Evolutionary conservation across 2,797 vertebrate genomes (phyloP).

Genomic region (Acrossocheilus fasciatus): DNA sequence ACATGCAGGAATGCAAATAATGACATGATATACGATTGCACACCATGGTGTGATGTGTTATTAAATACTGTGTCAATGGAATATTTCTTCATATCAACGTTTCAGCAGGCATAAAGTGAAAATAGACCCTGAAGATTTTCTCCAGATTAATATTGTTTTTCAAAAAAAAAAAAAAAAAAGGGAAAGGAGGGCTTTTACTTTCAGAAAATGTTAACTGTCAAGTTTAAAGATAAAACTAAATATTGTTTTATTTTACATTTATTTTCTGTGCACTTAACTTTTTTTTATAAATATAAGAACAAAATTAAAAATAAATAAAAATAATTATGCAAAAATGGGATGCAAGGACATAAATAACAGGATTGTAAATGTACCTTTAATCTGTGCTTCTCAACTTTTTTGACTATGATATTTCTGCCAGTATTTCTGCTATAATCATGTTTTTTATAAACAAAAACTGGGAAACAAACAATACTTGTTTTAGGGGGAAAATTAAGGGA

Average conservation of each 20-base stretch:
- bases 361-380: background rate
- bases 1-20: background rate
- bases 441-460: background rate
- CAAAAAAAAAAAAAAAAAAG: background rate
- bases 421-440: background rate
- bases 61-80: background rate
- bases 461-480: background rate
- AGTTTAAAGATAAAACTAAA: background rate
- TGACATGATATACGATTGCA: background rate
- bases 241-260: background rate
- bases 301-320: background rate
- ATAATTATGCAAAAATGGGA: background rate
- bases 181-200: background rate
- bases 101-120: background rate
- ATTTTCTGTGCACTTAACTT: background rate
- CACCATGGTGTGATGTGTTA: background rate
- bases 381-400: background rate
- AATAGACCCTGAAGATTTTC: too few relatives aligned
- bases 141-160: background rate
- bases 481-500: background rate
- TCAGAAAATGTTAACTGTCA: background rate
- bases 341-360: background rate
- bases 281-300: background rate
- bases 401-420: background rate
- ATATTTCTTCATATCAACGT: background rate